Evolutionary conservation across 1,140 invertebrate genomes (phyloP).

Genomic region (Bombus terrestris): DNA sequence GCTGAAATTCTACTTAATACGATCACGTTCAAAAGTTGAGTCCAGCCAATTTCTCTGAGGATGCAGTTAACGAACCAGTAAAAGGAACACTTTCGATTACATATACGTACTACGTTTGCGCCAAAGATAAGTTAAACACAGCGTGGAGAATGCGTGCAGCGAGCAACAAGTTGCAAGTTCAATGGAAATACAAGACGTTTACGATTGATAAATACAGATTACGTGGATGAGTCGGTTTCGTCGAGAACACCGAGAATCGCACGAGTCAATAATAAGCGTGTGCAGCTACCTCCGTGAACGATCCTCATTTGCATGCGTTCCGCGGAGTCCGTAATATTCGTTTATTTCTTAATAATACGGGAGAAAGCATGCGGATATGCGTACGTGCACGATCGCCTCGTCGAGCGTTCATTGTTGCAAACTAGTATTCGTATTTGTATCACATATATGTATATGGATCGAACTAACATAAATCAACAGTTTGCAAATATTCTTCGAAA

Average conservation of each 20-base stretch:
- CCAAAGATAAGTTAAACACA: no score
- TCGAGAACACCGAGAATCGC: not conserved
- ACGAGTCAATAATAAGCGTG: conserved; percentile 19
- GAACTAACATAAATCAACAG: not conserved
- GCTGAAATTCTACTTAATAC: no score
- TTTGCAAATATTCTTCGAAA: not conserved
- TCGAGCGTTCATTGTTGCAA: not conserved
- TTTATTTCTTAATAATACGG: conserved; percentile 1
- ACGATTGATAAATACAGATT: conserved; percentile 48
- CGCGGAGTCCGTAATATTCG: not conserved
- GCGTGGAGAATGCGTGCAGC: not conserved
- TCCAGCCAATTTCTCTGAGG: no score
- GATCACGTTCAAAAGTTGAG: no score
- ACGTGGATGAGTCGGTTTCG: not conserved
- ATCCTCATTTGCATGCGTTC: conserved; percentile 1
- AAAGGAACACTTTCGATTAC: not conserved
- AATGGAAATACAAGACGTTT: not conserved
- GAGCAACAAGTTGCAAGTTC: not conserved
- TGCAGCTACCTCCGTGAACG: not conserved
- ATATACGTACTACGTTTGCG: not conserved
- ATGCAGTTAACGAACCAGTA: not conserved
- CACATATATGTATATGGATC: not conserved
- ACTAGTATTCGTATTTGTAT: not conserved
- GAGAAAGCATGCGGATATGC: conserved; percentile 1
- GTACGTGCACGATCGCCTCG: not conserved